Evolutionary conservation across 1,140 invertebrate genomes (phyloP), one percentile per base, ranked within the genome.

Genomic region (Calliphora vicina): DNA sequence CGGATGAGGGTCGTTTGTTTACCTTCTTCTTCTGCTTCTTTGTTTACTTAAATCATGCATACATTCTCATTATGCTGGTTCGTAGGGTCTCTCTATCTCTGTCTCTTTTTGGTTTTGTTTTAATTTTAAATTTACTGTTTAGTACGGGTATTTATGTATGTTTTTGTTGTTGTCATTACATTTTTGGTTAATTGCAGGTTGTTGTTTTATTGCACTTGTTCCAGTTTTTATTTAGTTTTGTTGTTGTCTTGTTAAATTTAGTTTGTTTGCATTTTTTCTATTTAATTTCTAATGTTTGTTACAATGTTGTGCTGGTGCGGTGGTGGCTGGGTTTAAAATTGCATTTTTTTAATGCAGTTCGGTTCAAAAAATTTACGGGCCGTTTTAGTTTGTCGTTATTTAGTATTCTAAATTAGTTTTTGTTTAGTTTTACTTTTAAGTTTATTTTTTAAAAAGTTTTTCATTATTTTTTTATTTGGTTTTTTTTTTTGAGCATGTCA

Each of bases 121-220:
- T 0, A 67, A 67, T 25, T 50, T 50, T 12, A 67, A 67, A n/a
- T 57, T 57, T 57, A 57, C 50, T 57, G 6, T 57, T 17, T 57
- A 57, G 50, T 57, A n/a, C n/a, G n/a, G n/a, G n/a, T n/a, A n/a
- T n/a, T n/a, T n/a, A 57, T 6, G 15, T 57, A 17, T n/a, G 50
- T 57, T 57, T 13, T 6, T 57, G 12, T 57, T 57, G 2, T 57
- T 17, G 1, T n/a, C 17, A 5, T 13, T 57, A 6, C n/a, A 12
- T 67, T 67, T 61, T 67, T 67, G 10, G 61, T 25, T 67, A 67
- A 67, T 67, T 67, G 61, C 61, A 67, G 61, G 61, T 67, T 67
- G 61, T 67, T 23, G 6, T 57, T 57, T 67, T 67, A 23, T 20
- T 67, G 61, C 61, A 67, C 61, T 67, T 67, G 61, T 67, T 67